These are phyloP conservation scores for Rutilus rutilus DNA, from an alignment of 2,113 vertebrate genomes.

Conservation along the genomic window DNA sequence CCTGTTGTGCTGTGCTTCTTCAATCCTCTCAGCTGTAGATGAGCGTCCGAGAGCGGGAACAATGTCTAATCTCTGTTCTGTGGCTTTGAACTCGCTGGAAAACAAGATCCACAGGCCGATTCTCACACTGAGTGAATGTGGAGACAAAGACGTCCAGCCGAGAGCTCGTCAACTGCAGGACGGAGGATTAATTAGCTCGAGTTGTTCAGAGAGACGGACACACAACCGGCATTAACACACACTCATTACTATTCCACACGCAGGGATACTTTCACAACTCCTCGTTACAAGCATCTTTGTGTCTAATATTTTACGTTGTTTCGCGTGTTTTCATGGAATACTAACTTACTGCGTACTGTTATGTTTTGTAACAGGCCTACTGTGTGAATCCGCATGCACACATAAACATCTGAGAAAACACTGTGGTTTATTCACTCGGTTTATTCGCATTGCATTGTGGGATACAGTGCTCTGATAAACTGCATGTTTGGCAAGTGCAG, in stretches of 20 bases:
- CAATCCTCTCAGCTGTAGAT: conserved; percentile 70
- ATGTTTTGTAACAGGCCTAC: no score
- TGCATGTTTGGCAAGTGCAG: no score
- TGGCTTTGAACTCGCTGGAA: conserved; percentile 72
- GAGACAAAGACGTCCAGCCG: conserved; percentile 71
- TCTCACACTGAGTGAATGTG: conserved; percentile 73
- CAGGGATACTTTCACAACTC: background rate
- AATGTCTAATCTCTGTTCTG: conserved; percentile 71
- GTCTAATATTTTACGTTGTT: background rate
- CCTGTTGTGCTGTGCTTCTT: conserved; percentile 75
- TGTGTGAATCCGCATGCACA: no score
- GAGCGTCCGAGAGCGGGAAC: conserved; percentile 55
- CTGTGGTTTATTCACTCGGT: no score
- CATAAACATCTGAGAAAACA: no score
- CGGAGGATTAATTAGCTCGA: conserved; percentile 73
- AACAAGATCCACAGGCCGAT: conserved; percentile 68
- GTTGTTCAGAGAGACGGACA: conserved; percentile 62
- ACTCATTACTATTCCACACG: conserved; percentile 26
- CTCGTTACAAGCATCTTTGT: background rate
- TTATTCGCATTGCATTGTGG: no score
- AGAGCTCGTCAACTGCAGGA: conserved; percentile 66
- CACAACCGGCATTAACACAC: conserved; percentile 49
- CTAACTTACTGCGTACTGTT: no score
- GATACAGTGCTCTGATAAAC: no score
- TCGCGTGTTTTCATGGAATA: no score